Evolutionary conservation across 2,797 vertebrate species (phyloP), one percentile per base, ranked within the genome.

Genomic region (Acrossocheilus wenchowensis): DNA sequence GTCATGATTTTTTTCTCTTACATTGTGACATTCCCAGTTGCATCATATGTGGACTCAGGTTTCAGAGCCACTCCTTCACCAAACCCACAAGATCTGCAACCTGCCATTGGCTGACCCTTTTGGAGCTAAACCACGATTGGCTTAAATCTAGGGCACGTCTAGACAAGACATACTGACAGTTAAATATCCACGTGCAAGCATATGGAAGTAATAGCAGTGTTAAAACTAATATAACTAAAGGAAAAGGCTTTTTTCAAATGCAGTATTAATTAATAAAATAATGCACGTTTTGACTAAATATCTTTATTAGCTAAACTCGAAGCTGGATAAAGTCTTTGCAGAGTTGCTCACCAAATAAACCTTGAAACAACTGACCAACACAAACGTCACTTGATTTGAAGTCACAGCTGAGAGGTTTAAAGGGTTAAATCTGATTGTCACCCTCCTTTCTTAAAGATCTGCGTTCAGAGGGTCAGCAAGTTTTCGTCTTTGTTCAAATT

Each of bases 61-160:
- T 86, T 83, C 69, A 9, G 86, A 62, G 83, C 91, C 91, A 69
- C 91, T 94, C 90, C 88, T 74, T 84, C 79, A 89, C 90, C 94
- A 45, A 95, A 91, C 95, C 95, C 91, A 93, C 90, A 89, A 12
- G 72, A 50, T 87, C 41, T 84, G 84, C 48, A 6, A 1, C 12
- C 5, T 3, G 86, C 89, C 86, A 95, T 95, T 96, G 95, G 95
- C 23, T 83, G 15, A 71, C 74, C 3, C 30, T 62, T 69, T 73
- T 43, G 66, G 86, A 86, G 85, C 34, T 11, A 1, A 39, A 21
- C 15, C 60, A 21, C 11, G 88, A 95, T 95, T 95, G 95, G 95
- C 68, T 86, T 26, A 87, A 87, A 95, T 94, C 1, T 85, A 93
- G 94, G 94, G 93, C 94, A 95, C 90, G 94, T 92, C 94, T 92